Conservation (phyloP, 2,113 vertebrate genomes). For the Bucco capensis region DNA sequence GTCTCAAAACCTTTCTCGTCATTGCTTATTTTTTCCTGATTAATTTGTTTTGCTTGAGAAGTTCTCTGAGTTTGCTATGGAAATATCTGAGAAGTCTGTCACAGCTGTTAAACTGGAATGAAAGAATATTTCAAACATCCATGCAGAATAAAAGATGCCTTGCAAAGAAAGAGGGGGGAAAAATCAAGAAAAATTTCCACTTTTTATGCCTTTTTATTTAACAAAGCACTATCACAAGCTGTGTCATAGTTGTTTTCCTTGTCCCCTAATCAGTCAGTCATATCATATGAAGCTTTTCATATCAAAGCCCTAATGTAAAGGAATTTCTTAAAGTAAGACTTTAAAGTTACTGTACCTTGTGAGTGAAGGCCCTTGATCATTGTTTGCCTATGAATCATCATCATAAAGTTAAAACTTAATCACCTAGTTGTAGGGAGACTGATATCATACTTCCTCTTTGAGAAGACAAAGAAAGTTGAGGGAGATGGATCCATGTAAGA, state of each 20-base stretch:
- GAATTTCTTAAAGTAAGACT: neutral
- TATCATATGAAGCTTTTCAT: neutral
- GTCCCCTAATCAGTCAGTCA: neutral
- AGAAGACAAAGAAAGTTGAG: neutral
- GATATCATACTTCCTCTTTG: neutral
- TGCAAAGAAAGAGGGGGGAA: neutral
- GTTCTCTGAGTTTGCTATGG: neutral
- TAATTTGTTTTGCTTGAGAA: constrained; percentile 6
- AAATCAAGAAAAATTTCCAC: neutral
- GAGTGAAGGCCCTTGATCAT: neutral
- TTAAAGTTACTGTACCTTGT: neutral
- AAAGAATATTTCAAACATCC: neutral
- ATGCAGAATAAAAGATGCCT: neutral
- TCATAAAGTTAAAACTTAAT: neutral
- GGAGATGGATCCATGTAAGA: neutral
- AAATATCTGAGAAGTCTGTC: neutral
- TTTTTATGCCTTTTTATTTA: neutral
- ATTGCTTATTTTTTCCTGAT: neutral
- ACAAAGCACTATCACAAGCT: neutral
- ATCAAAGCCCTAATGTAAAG: neutral
- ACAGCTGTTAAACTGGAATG: neutral
- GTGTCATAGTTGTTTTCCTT: neutral
- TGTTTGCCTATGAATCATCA: neutral
- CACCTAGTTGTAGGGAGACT: neutral
- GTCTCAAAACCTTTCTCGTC: neutral